These are phyloP conservation scores for Caenorhabditis sp. DNA, from an alignment of 2,888 invertebrate genomes.

Conservation along the genomic window DNA sequence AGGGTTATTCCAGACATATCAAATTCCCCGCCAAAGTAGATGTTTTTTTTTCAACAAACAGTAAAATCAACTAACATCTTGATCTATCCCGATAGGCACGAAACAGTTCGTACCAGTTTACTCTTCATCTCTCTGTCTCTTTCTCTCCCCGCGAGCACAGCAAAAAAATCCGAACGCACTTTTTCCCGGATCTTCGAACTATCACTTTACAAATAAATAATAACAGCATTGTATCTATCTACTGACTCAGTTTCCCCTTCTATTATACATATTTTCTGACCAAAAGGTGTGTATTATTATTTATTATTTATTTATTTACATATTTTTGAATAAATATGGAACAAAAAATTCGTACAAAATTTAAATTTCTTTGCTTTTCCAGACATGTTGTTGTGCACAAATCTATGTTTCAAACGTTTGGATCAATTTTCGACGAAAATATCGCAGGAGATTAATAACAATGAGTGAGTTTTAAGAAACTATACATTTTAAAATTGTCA, in stretches of 20 bases:
- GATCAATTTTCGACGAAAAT: slow-evolving; percentile 53
- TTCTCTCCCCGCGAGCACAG: slow-evolving; percentile 6
- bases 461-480: slow-evolving; percentile 46
- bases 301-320: slow-evolving; percentile 8
- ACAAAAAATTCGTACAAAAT: not conserved
- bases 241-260: not conserved
- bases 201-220: not conserved
- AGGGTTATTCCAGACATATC: no score
- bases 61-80: no score
- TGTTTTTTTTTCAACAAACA: no score
- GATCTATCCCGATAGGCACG: not conserved
- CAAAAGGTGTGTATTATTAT: not conserved
- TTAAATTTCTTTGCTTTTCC: slow-evolving; percentile 3
- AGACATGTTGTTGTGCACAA: slow-evolving; percentile 56
- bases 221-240: not conserved
- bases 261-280: not conserved
- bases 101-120: not conserved
- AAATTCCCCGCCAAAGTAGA: no score
- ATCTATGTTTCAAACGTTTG: slow-evolving; percentile 56
- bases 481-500: no score
- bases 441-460: slow-evolving; percentile 57
- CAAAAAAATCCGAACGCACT: not conserved
- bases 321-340: not conserved
- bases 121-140: slow-evolving; percentile 10
- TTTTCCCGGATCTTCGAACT: slow-evolving; percentile 7